A percentile compares a stretch with the other conserved stretches of the same genome.
phyloP scores from a whole-genome alignment of 2,888 invertebrate species.

The Prionchulus punctatus region DNA sequence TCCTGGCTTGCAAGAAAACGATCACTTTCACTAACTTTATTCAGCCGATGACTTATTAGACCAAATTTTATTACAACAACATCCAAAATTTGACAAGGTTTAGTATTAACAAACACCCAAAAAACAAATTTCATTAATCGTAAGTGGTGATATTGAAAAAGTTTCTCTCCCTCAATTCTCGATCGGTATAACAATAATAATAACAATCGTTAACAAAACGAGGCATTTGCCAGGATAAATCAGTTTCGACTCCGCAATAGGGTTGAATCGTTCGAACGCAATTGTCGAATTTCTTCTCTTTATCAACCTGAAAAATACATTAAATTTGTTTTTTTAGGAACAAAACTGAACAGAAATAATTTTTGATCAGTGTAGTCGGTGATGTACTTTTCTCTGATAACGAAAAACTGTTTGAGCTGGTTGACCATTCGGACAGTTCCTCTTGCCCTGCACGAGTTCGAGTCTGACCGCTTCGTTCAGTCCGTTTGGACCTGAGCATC shows the following conservation, averaged over 20 bases:
- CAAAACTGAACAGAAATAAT: too few relatives aligned
- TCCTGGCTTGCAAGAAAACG: too few relatives aligned
- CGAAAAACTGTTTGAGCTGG: not conserved
- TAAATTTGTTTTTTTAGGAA: too few relatives aligned
- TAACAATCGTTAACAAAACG: not conserved
- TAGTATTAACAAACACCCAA: too few relatives aligned
- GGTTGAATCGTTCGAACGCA: not conserved
- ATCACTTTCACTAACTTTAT: too few relatives aligned
- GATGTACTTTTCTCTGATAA: not conserved
- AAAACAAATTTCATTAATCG: slow-evolving; percentile 1
- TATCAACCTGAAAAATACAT: not conserved
- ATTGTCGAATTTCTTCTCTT: not conserved
- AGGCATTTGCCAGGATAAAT: not conserved
- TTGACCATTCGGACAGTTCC: not conserved
- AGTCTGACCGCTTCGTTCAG: not conserved
- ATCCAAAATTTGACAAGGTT: too few relatives aligned
- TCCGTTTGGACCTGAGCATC: slow-evolving; percentile 10
- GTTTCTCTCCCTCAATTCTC: not conserved
- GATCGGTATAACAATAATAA: slow-evolving; percentile 1
- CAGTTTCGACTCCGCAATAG: not conserved
- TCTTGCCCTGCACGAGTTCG: not conserved
- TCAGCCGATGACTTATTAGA: too few relatives aligned
- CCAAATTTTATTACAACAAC: too few relatives aligned
- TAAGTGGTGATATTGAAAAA: not conserved
- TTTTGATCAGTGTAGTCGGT: not conserved